Evolutionary conservation across 2,888 invertebrate genomes (phyloP), one percentile per base, ranked within the genome.

Genomic region (Heliconius sara): DNA sequence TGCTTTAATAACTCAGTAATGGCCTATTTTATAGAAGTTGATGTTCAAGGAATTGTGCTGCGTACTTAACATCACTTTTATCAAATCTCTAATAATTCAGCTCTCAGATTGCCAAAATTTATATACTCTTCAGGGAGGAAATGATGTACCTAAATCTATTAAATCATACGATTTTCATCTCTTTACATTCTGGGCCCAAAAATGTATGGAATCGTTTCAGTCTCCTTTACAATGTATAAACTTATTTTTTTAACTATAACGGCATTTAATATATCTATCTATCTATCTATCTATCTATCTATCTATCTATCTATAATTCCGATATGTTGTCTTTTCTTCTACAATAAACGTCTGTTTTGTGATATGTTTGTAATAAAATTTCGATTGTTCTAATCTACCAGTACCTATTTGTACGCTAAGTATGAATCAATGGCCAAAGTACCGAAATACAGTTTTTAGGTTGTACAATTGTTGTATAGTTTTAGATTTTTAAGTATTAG

Each of bases 391-490:
- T 60, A 52, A 34, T 7, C 30, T 57, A 60, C 60, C 34, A 73
- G 52, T 65, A 79, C 78, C 80, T 75, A 81, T 43, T 72, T 75
- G 74, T 76, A 75, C 70, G 78, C 22, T 75, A 27, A 78, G 60
- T 63, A 80, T 78, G 74, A 80, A 88, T 91, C 90, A 90, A 91
- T 92, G 93, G 93, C 95, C 94, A 95, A 94, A 95, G 94, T 90
- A 93, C 91, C 89, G 88, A 91, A 91, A 84, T 90, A 91, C 89
- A 86, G 89, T 91, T 86, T 88, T 90, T 93, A 92, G 91, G 91
- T 93, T 93, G 91, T 93, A 93, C 89, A 91, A 89, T 89, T 87
- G 86, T 85, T 94, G 93, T 94, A 94, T 87, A 92, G 90, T 88
- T 88, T 86, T 88, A 85, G 78, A 75, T 65, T 83, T 83, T 84